Evolutionary conservation across 2,113 vertebrate species (phyloP), one percentile per base, ranked within the genome.

Genomic region (Trogon surrucura): DNA sequence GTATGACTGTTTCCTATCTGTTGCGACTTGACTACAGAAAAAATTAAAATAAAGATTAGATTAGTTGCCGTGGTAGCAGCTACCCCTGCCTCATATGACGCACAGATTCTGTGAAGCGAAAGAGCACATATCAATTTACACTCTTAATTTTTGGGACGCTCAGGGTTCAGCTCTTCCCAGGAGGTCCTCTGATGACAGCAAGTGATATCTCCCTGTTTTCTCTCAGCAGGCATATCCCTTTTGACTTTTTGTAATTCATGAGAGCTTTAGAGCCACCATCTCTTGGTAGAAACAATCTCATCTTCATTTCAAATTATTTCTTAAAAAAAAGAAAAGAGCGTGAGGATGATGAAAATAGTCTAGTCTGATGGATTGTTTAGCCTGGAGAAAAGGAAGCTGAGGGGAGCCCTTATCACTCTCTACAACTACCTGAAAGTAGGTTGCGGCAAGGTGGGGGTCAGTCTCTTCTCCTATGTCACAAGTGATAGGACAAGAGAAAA

Each of bases 41-140:
- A 94, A 94, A 97, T 96, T 96, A 97, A 96, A 96, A 97, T 96
- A 89, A 95, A 95, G 92, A 93, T 96, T 88, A 92, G 94, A 92
- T 95, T 95, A 96, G 96, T 96, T 95, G 30, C 88, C 36, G 0
- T 77, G 93, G 96, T 69, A 89, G 91, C 92, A 79, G 88, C 93
- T 92, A 70, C 96, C 96, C 95, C 94, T 91, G 77, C 96, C 75
- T 96, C 93, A 87, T 79, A 72, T 96, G 93, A 96, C 91, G 91
- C 93, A 95, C 84, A 19, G 83, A 54, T 91, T 77, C 96, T 93
- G 92, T 71, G 88, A 92, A 94, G 93, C 56, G 41, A 80, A 94
- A 91, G 88, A 94, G 86, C 91, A 89, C 92, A 72, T 69, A 89
- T 77, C 95, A 93, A 92, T 96, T 96, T 95, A 73, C 53, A 60